phyloP scores from a whole-genome alignment of 2,113 vertebrate species.

The Anarhynchus alexandrinus region DNA sequence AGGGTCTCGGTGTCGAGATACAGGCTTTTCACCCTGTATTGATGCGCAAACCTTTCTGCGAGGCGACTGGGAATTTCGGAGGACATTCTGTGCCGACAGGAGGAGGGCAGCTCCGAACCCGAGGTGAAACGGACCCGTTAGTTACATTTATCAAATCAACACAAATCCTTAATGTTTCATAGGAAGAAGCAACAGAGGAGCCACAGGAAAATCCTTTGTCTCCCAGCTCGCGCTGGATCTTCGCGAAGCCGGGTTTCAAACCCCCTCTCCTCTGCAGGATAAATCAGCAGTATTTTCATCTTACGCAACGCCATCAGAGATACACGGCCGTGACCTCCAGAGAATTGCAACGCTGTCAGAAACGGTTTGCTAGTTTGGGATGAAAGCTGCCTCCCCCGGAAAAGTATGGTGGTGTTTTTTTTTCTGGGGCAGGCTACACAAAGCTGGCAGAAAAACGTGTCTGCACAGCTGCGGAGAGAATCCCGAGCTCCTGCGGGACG shows the following conservation, averaged over 20 bases:
- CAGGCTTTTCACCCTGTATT: too few species aligned
- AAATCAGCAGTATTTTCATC: not conserved
- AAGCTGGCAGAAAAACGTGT: not conserved
- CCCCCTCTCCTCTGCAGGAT: not conserved
- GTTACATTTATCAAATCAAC: not conserved
- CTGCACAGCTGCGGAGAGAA: conserved; percentile 23
- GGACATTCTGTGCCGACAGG: fast-evolving
- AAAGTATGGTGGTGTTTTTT: not conserved
- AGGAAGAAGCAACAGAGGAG: not conserved
- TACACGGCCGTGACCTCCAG: not conserved
- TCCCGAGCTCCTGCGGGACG: not conserved
- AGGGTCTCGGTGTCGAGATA: too few species aligned
- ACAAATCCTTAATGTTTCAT: not conserved
- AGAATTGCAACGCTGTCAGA: conserved; percentile 26
- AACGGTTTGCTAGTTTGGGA: conserved; percentile 8
- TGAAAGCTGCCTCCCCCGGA: conserved; percentile 24
- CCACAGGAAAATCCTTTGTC: not conserved
- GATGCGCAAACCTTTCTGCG: not conserved
- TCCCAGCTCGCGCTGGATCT: not conserved
- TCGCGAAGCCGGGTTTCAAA: not conserved
- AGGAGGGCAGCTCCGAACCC: not conserved
- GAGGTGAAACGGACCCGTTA: fast-evolving
- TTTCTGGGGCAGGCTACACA: conserved; percentile 19
- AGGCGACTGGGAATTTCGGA: not conserved
- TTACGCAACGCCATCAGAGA: not conserved